phyloP scores from a whole-genome alignment of 2,888 invertebrate genomes.

The Achlya flavicornis region DNA sequence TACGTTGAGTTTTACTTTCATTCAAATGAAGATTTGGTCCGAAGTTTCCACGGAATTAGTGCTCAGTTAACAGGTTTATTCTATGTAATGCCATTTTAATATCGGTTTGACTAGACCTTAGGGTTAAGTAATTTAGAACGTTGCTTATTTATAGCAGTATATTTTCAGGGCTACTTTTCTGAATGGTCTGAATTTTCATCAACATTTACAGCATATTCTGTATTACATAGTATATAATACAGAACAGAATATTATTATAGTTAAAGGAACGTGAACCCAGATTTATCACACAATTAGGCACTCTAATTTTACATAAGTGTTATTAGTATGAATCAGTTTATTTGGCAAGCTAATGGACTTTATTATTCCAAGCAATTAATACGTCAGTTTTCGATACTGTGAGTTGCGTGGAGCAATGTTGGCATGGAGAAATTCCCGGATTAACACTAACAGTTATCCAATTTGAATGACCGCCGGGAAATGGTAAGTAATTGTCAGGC shows the following conservation, averaged over 20 bases:
- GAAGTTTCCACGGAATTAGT: constrained; percentile 44
- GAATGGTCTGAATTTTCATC: not conserved
- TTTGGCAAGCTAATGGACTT: no score
- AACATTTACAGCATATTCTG: not conserved
- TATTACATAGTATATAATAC: no score
- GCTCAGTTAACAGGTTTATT: constrained; percentile 48
- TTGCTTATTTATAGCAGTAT: not conserved
- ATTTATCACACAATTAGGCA: not conserved
- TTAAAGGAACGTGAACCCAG: not conserved
- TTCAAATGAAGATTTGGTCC: constrained; percentile 56
- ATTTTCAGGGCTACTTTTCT: no score
- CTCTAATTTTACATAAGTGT: not conserved
- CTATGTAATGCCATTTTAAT: constrained; percentile 41
- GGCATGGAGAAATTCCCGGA: no score
- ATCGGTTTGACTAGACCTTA: constrained; percentile 14
- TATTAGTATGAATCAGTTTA: no score
- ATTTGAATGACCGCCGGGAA: no score
- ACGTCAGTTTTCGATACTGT: no score
- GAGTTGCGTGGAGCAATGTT: no score
- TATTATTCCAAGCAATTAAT: no score
- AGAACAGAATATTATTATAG: no score
- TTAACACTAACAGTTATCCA: no score
- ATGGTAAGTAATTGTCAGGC: no score
- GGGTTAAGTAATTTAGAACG: not conserved
- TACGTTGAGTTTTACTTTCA: constrained; percentile 58